Percentiles rank a stretch among this genome's conserved stretches.
Evolutionary conservation across 2,797 vertebrate species (phyloP).

Genomic region (Poecilia picta): DNA sequence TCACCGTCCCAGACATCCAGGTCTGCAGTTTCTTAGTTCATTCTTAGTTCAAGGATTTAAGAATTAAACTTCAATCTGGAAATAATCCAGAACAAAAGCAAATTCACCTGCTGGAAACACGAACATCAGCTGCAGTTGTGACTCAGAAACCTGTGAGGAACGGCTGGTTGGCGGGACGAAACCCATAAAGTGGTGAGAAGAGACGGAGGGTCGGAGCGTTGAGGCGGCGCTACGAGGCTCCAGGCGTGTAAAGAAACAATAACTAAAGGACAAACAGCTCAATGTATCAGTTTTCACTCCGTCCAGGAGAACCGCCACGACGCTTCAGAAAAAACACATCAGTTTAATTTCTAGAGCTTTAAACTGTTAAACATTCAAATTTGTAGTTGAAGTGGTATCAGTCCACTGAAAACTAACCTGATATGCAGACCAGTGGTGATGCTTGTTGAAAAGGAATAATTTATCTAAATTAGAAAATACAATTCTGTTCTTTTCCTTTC

Average conservation of each 20-base stretch:
- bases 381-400: not conserved
- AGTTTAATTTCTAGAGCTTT: not conserved
- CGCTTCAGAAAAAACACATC: not conserved
- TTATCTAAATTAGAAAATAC: no score
- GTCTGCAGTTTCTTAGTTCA: not conserved
- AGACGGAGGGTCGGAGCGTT: not conserved
- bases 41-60: no score
- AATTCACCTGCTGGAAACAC: conserved; percentile 6
- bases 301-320: not conserved
- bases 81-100: no score
- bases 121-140: conserved; percentile 32
- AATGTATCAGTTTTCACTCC: not conserved
- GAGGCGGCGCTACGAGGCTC: conserved; percentile 19
- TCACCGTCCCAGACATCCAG: not conserved
- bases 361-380: not conserved
- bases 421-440: not conserved
- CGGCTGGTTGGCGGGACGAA: conserved; percentile 17
- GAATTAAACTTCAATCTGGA: no score
- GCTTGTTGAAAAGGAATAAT: no score
- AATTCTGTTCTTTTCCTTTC: no score
- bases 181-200: conserved; percentile 5
- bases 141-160: conserved; percentile 10
- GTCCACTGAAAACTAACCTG: not conserved
- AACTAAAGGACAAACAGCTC: not conserved
- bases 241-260: conserved; percentile 7